A percentile compares a stretch with the other conserved stretches of the same genome.
Conservation (phyloP, 2,797 vertebrate species). For the Melanotaenia boesemani region DNA sequence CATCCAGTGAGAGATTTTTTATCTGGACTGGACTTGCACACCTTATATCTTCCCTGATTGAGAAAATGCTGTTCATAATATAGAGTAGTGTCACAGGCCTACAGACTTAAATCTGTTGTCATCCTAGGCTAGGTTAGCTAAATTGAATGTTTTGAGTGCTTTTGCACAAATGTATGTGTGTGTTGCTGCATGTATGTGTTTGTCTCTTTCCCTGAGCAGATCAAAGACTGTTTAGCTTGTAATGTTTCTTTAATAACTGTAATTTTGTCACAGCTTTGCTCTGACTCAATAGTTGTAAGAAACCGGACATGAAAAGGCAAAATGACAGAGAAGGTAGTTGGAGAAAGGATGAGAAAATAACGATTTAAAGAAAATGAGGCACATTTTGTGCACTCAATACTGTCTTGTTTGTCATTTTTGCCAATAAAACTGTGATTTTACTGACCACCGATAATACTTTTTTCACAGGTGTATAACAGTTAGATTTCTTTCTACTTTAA, state of each 20-base stretch:
- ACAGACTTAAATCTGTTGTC: conserved; percentile 2
- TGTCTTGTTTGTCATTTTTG: conserved; percentile 2
- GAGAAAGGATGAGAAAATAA: conserved; percentile 4
- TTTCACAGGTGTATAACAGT: background rate
- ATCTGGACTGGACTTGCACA: background rate
- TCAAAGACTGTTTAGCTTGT: conserved; percentile 45
- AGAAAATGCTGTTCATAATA: background rate
- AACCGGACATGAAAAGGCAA: conserved; percentile 21
- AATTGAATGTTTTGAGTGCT: conserved; percentile 21
- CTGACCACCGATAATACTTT: conserved; percentile 16
- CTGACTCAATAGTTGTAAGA: conserved; percentile 51
- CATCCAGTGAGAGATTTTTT: too few relatives aligned
- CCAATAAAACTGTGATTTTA: conserved; percentile 36
- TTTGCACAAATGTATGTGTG: conserved; percentile 13
- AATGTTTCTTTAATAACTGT: conserved; percentile 67
- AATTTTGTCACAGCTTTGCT: conserved; percentile 55
- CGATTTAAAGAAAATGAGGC: conserved; percentile 30
- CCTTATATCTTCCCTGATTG: background rate
- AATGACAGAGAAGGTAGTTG: conserved; percentile 26
- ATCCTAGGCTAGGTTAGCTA: conserved; percentile 2
- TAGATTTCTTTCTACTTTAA: too few relatives aligned
- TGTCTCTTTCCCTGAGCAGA: conserved; percentile 27
- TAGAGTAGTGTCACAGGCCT: background rate
- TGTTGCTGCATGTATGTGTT: background rate
- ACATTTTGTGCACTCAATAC: conserved; percentile 34